phyloP scores from a whole-genome alignment of 1,140 invertebrate species.

The Plodia interpunctella region DNA sequence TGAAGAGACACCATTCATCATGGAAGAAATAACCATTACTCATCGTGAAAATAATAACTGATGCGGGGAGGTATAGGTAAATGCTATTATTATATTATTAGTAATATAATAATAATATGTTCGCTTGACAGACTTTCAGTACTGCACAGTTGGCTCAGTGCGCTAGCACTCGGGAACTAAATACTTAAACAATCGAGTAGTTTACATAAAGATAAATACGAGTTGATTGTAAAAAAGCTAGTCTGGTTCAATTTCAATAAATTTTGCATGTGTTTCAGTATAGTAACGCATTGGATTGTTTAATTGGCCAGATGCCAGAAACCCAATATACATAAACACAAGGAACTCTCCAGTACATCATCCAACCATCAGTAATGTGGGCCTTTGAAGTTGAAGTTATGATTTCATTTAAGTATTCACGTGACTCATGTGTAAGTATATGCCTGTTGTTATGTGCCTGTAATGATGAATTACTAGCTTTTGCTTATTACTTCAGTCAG shows the following conservation, averaged over 20 bases:
- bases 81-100: no score
- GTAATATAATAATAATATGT: no score
- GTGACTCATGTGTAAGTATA: not conserved
- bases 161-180: constrained; percentile 25
- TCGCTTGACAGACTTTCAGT: no score
- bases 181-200: constrained; percentile 29
- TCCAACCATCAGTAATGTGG: not conserved
- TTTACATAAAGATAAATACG: constrained; percentile 46
- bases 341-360: not conserved
- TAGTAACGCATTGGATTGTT: constrained; percentile 56
- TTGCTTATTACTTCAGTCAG: no score
- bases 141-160: no score
- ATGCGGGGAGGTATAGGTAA: no score
- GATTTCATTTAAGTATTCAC: not conserved
- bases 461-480: no score
- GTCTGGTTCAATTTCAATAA: constrained; percentile 47
- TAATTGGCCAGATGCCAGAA: constrained; percentile 58
- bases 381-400: constrained; percentile 1
- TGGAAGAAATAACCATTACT: no score
- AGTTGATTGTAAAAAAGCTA: constrained; percentile 51
- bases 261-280: constrained; percentile 47
- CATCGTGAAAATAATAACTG: no score
- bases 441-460: not conserved
- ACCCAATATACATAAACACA: constrained; percentile 20
- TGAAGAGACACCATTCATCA: no score